Base-by-base conservation (phyloP, 1,140 invertebrate species). In the Cryptotermes secundus region DNA sequence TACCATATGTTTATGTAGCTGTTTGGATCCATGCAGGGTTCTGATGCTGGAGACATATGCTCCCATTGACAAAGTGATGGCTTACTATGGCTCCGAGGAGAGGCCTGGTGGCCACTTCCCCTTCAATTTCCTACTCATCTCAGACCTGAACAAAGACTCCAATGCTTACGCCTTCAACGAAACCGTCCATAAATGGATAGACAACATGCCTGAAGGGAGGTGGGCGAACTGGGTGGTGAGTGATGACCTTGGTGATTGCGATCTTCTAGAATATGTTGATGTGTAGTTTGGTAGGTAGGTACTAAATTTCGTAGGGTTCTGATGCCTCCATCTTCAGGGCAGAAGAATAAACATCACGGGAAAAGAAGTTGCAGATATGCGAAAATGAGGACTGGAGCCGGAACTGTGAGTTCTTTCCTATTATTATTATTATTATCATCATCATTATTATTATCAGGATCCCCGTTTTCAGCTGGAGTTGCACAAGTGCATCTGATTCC, bases 61-160 rank as follows among this genome's bases (percentile, higher is more conserved):
- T 2, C 80, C 85, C n/a, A 38, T 87, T 34, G 86, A 87, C 2
- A 84, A 87, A 24, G 83, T 86, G 38, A 87, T 90, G 80, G 81
- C 87, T 26, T 91, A 91, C 85, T 91, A 90, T 84, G 87, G 89
- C 45, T 87, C 87, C 79, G 85, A 87, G 16, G 85, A 87, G 36
- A 79, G 87, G 0, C 87, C 88, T 36, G 93, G 94, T 3, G 90
- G 92, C 2, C 91, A 94, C 82, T 91, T 95, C 65, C 93, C 94
- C 0, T 95, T 95, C 87, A 95, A 96, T 88, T 95, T 96, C 86
- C 90, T 92, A 84, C 92, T 94, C 65, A 92, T 94, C 36, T 91
- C 88, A 0, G 88, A 92, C 7, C 84, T 85, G 1, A 38, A 85
- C 26, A 72, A 49, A 6, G 35, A 22, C 12, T 84, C 83, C 7